These are phyloP conservation scores for Saturnia japonica DNA, from an alignment of 2,888 invertebrate species.

Conservation along the genomic window DNA sequence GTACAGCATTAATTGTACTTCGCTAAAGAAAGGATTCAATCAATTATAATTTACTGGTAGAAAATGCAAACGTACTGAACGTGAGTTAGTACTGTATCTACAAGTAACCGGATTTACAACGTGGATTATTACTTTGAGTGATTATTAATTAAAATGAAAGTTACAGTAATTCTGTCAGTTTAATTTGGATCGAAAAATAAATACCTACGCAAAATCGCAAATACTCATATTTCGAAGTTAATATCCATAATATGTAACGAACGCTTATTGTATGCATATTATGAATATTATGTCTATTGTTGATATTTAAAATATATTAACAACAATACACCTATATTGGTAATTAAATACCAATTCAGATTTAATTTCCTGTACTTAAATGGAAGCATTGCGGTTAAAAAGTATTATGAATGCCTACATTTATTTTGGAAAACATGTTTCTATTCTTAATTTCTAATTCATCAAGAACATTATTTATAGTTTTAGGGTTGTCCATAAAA, in stretches of 20 bases:
- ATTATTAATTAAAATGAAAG: background rate
- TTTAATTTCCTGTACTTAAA: too few relatives aligned
- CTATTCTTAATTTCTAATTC: too few relatives aligned
- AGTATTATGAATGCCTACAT: background rate
- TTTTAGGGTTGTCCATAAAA: too few relatives aligned
- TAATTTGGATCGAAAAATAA: background rate
- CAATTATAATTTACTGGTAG: slow-evolving; percentile 26
- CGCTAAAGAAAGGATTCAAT: slow-evolving; percentile 49
- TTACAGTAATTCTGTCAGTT: background rate
- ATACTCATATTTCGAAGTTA: background rate
- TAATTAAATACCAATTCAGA: too few relatives aligned
- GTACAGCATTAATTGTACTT: slow-evolving; percentile 44
- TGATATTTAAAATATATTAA: too few relatives aligned
- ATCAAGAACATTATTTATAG: too few relatives aligned
- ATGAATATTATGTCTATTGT: too few relatives aligned
- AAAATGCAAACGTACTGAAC: background rate
- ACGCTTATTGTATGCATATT: background rate
- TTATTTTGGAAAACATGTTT: too few relatives aligned
- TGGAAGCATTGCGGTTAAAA: background rate
- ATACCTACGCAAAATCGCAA: background rate
- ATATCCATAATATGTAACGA: background rate
- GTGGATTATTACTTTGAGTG: background rate
- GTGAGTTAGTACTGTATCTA: background rate
- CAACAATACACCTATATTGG: too few relatives aligned
- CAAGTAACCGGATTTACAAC: background rate